Conservation (phyloP, 1,140 invertebrate genomes). For the Andricus grossulariae region DNA sequence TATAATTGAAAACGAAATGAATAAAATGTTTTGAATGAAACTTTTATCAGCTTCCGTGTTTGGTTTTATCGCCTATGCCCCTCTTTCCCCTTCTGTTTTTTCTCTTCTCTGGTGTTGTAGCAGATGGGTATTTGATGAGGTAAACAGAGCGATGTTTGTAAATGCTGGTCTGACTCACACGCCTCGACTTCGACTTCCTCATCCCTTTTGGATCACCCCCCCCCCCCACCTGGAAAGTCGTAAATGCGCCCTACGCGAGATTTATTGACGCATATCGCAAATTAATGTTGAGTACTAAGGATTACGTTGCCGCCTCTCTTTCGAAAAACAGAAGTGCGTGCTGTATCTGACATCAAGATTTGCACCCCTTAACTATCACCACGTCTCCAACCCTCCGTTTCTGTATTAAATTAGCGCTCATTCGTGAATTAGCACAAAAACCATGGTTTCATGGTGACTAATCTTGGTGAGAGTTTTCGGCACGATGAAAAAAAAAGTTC, state of each 20-base stretch:
- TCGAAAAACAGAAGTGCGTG: conserved; percentile 11
- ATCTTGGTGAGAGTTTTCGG: no score
- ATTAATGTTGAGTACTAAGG: conserved; percentile 50
- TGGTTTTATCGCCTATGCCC: neutral
- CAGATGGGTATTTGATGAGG: conserved; percentile 60
- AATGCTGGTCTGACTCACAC: conserved; percentile 25
- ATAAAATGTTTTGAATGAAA: neutral
- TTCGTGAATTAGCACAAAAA: neutral
- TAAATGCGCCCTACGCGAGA: conserved; percentile 42
- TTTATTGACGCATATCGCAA: conserved; percentile 57
- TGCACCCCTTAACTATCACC: neutral
- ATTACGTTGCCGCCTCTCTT: neutral
- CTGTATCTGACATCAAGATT: conserved; percentile 23
- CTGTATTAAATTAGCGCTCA: neutral
- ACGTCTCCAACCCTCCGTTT: neutral
- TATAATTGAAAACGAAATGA: neutral
- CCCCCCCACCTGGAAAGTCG: conserved; percentile 27
- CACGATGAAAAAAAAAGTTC: no score
- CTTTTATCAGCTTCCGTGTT: neutral
- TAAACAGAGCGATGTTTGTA: conserved; percentile 53
- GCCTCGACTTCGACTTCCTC: conserved; percentile 8
- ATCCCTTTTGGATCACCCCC: conserved; percentile 5
- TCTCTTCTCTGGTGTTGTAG: neutral
- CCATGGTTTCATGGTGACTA: no score
- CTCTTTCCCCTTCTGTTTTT: conserved; percentile 9